Evolutionary conservation across 92 coral and sea anemone species (phyloP), one percentile per base, ranked within the genome.

Genomic region (Virgularia gustaviana): DNA sequence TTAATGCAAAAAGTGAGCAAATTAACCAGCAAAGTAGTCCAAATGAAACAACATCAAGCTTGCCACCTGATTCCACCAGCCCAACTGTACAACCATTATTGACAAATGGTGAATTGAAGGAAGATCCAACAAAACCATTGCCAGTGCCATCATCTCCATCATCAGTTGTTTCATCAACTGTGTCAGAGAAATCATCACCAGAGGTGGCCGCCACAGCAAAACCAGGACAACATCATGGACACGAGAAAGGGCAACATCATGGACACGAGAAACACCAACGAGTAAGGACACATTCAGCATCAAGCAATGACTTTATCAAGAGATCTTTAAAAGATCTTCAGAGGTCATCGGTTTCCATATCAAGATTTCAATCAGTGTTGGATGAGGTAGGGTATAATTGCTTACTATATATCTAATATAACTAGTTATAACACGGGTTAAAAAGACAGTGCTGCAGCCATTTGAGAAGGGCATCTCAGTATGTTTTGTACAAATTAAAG

Each of bases 281-380:
- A 74, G 13, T 57, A 23, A 87, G 88, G 52, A 85, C 87, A 24
- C 39, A 65, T 7, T 85, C 96, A 6, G 64, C 85, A 9, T 60
- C 97, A 10, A 85, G 89, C 0, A 83, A 82, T 45, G 99, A 94
- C 64, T 90, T 85, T 9, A 80, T 92, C 2, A 94, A 89, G 57
- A 94, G 78, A 74, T 79, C 96, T 41, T 67, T 81, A 2, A 94
- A 94, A 57, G 99, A 94, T 65, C 84, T 94, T 32, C 83, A 83
- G 54, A 80, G 99, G 27, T 94, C 99, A 1, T 85, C 92, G 78
- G 90, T 89, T 23, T 89, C 99, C 6, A 79, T 94, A 30, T 79
- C 94, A 75, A 87, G 99, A 78, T 94, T 84, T 67, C 90, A 94
- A 42, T 79, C 90, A 34, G 80, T 87, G 33, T 73, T 94, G 18